Evolutionary conservation across 2,113 vertebrate species (phyloP), one percentile per base, ranked within the genome.

Genomic region (Catharus fuscescens): DNA sequence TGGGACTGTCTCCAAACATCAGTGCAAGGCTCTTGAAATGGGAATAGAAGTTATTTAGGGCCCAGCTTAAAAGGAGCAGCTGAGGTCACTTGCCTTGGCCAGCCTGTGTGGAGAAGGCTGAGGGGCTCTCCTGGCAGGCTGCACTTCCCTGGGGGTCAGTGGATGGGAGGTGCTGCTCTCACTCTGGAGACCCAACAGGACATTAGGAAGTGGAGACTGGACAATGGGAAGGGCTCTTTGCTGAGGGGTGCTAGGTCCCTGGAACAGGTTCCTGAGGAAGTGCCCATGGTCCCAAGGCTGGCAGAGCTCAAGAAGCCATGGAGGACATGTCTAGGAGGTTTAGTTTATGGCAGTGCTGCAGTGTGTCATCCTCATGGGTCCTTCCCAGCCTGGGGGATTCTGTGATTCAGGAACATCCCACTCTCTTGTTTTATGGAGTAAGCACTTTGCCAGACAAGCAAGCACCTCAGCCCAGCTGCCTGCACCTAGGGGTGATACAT

Each of bases 161-260:
- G 10, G 16, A 24, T 5, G 5, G 12, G 19, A 59, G 29, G 11
- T 56, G 18, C 57, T 70, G n/a, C 12, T 48, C 57, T 44, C 2
- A 2, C 42, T 34, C 29, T 48, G 67, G 32, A 59, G 42, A 17
- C 14, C 52, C 1, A 3, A 3, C 0, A 8, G 47, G 26, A 34
- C 34, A 8, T 0, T 0, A 36, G 48, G 64, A 16, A 12, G 6
- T 10, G 12, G 34, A n/a, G 42, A 8, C 0, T 23, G 45, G 61
- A 25, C 45, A 14, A 15, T 29, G 34, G 38, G 53, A n/a, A 65
- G 32, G 24, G 24, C 29, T 47, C 53, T 52, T 31, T n/a, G 52
- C 44, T 60, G 16, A 38, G 61, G 29, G 24, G 13, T n/a, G 8
- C 45, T n/a, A 38, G 53, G 28, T 29, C 45, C 38, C 45, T 60